Evolutionary conservation across 2,113 vertebrate genomes (phyloP).

Genomic region (Nanger granti): DNA sequence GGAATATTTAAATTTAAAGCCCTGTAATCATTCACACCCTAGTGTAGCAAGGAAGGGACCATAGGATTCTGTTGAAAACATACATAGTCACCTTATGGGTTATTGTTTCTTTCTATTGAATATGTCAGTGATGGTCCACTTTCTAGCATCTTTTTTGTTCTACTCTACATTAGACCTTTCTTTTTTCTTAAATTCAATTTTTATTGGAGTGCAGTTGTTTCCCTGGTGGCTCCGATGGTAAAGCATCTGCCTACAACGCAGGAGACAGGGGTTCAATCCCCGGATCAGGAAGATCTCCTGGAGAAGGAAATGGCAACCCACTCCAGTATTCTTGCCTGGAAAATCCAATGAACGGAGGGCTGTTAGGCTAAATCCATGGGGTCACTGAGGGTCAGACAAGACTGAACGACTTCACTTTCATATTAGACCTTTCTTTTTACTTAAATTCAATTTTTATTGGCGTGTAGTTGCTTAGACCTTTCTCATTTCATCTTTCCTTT

Average conservation of each 20-base stretch:
- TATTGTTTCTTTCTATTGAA: not conserved
- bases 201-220: not conserved
- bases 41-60: not conserved
- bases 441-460: not conserved
- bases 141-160: not conserved
- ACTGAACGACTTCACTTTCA: not conserved
- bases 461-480: not conserved
- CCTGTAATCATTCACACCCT: not conserved
- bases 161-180: not conserved
- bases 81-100: not conserved
- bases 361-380: not conserved
- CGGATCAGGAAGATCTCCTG: not conserved
- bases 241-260: fast-evolving
- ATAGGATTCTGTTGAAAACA: not conserved
- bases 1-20: not conserved
- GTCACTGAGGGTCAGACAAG: not conserved
- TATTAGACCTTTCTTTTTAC: not conserved
- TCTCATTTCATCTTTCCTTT: not conserved
- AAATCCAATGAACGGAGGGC: not conserved
- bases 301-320: not conserved
- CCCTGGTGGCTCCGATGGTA: not conserved
- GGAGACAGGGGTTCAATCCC: not conserved
- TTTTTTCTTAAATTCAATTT: not conserved
- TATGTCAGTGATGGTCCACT: not conserved
- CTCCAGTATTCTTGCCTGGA: not conserved